These are phyloP conservation scores for Catharus ustulatus DNA, from an alignment of 2,797 vertebrate species.

Conservation along the genomic window DNA sequence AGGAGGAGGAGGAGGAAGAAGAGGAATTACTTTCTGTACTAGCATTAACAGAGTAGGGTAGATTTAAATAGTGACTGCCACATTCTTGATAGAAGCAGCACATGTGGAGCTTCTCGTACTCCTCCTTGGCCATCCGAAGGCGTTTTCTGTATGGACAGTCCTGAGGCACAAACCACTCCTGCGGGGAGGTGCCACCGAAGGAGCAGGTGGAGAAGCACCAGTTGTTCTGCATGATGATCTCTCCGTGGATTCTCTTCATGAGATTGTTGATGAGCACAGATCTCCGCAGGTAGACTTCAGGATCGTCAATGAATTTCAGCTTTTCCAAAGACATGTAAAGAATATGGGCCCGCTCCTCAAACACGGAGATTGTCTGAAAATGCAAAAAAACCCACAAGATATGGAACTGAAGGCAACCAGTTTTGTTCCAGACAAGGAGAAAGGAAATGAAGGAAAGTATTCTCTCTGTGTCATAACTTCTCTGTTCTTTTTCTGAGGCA, in stretches of 20 bases:
- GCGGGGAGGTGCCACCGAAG: constrained; percentile 65
- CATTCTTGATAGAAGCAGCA: constrained; percentile 93
- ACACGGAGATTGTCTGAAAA: constrained; percentile 83
- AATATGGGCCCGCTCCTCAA: constrained; percentile 93
- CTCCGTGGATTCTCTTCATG: constrained; percentile 90
- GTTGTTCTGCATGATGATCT: constrained; percentile 93
- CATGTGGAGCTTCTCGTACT: constrained; percentile 84
- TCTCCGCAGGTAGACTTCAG: constrained; percentile 92
- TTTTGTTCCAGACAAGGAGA: neutral
- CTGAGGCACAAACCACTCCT: constrained; percentile 83
- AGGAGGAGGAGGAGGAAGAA: constrained; percentile 30
- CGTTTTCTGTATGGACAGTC: constrained; percentile 89
- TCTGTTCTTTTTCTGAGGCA: neutral
- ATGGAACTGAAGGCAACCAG: neutral
- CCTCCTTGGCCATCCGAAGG: constrained; percentile 85
- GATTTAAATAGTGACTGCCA: constrained; percentile 88
- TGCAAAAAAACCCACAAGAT: neutral
- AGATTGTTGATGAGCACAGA: constrained; percentile 97
- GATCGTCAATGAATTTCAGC: constrained; percentile 94
- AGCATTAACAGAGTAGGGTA: constrained; percentile 87
- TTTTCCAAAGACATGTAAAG: constrained; percentile 96
- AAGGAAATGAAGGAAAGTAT: neutral
- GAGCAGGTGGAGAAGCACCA: constrained; percentile 90
- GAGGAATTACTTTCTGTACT: constrained; percentile 74
- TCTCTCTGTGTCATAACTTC: neutral